phyloP scores from a whole-genome alignment of 1,140 invertebrate species.

The Dreissena rostriformis region DNA sequence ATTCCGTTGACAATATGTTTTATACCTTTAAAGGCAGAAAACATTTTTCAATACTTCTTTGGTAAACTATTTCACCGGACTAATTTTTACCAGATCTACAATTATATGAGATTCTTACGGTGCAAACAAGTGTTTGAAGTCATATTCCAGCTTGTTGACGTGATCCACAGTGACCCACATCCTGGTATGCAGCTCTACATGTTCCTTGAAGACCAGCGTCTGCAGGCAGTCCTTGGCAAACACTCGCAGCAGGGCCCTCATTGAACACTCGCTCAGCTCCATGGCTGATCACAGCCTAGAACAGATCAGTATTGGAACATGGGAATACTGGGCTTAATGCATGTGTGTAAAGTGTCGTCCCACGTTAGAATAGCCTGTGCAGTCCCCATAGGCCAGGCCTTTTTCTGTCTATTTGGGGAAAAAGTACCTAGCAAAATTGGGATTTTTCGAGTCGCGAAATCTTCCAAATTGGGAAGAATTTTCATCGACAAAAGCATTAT shows the following conservation, averaged over 20 bases:
- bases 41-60: neutral
- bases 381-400: too few relatives aligned
- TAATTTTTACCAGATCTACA: neutral
- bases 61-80: neutral
- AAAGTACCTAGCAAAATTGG: too few relatives aligned
- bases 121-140: slow-evolving; percentile 15
- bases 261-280: slow-evolving; percentile 21
- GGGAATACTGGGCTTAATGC: too few relatives aligned
- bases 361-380: neutral
- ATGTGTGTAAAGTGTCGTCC: too few relatives aligned
- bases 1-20: neutral
- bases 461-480: too few relatives aligned
- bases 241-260: slow-evolving; percentile 14
- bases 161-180: slow-evolving; percentile 19
- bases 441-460: too few relatives aligned
- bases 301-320: too few relatives aligned
- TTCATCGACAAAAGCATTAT: too few relatives aligned
- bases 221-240: slow-evolving; percentile 27
- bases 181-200: slow-evolving; percentile 18
- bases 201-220: slow-evolving; percentile 15
- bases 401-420: too few relatives aligned
- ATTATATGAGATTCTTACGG: neutral
- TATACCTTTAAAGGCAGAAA: neutral
- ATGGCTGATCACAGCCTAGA: neutral
- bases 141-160: slow-evolving; percentile 39